phyloP scores from a whole-genome alignment of 2,113 vertebrate genomes.

The Cyanoramphus novaezelandiae region DNA sequence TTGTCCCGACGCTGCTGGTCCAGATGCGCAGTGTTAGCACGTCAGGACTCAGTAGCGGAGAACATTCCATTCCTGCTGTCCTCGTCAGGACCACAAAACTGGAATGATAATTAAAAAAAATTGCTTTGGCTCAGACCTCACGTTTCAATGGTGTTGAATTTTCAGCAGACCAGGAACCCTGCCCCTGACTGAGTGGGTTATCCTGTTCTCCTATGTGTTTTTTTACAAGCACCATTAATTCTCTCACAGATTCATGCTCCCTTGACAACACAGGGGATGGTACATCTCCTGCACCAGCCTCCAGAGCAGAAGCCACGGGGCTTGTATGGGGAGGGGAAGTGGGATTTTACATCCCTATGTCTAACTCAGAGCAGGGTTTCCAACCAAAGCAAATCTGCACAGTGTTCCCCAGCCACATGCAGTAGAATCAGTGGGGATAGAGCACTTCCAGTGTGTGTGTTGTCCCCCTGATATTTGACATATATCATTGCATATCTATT shows the following conservation, averaged over 20 bases:
- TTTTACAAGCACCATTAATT: not conserved
- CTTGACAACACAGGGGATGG: not conserved
- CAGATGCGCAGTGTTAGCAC: rapidly evolving
- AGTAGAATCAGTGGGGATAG: rapidly evolving
- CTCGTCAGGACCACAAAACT: not conserved
- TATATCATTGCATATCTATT: not conserved
- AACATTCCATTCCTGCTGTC: constrained; percentile 32
- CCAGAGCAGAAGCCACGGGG: not conserved
- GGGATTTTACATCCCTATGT: not conserved
- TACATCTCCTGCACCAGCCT: not conserved
- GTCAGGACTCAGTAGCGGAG: not conserved
- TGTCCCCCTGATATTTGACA: not conserved
- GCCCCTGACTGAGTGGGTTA: not conserved
- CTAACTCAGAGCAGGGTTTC: not conserved
- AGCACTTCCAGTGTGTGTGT: not conserved
- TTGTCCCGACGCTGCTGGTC: not conserved
- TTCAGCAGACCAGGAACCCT: not conserved
- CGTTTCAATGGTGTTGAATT: not conserved
- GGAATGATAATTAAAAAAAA: not conserved
- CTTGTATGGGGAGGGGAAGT: not conserved
- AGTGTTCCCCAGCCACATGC: rapidly evolving
- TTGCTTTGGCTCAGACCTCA: not conserved
- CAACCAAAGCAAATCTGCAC: not conserved
- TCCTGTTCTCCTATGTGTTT: not conserved
- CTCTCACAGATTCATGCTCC: not conserved